Conservation (phyloP, 2,888 invertebrate genomes). For the Cataglyphis livida region DNA sequence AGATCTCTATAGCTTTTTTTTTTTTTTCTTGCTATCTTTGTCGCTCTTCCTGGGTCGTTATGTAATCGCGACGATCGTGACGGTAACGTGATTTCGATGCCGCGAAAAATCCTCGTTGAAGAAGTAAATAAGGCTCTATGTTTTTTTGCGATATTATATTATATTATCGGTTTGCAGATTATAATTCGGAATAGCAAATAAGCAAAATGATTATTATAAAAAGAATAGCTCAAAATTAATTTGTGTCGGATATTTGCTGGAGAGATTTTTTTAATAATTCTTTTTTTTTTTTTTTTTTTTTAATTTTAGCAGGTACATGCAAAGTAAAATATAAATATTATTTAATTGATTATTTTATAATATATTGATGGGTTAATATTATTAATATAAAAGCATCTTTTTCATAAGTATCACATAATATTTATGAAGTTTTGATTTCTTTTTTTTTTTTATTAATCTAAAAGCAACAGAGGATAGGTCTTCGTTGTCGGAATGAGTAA, state of each 20-base stretch:
- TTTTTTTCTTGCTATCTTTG: conserved; percentile 25
- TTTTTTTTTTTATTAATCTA: background rate
- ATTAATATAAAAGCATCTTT: background rate
- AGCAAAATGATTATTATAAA: background rate
- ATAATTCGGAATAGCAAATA: background rate
- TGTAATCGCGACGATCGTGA: conserved; percentile 29
- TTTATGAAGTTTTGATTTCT: background rate
- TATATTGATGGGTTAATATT: background rate
- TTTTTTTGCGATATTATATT: background rate
- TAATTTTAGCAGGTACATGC: background rate
- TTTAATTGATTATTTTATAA: background rate
- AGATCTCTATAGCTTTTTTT: conserved; percentile 61
- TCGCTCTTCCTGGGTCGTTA: conserved; percentile 44
- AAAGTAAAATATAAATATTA: background rate
- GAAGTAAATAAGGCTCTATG: background rate
- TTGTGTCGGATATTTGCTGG: background rate
- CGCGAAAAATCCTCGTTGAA: background rate
- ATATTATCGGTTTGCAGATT: background rate
- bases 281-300: background rate
- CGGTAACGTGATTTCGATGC: conserved; percentile 7
- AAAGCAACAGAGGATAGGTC: background rate
- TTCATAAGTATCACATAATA: background rate
- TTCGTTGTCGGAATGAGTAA: background rate
- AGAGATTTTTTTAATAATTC: background rate
- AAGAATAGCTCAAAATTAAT: background rate